These are phyloP conservation scores for Pangasius sanitwongsei DNA, from an alignment of 2,797 vertebrate species.

Conservation along the genomic window DNA sequence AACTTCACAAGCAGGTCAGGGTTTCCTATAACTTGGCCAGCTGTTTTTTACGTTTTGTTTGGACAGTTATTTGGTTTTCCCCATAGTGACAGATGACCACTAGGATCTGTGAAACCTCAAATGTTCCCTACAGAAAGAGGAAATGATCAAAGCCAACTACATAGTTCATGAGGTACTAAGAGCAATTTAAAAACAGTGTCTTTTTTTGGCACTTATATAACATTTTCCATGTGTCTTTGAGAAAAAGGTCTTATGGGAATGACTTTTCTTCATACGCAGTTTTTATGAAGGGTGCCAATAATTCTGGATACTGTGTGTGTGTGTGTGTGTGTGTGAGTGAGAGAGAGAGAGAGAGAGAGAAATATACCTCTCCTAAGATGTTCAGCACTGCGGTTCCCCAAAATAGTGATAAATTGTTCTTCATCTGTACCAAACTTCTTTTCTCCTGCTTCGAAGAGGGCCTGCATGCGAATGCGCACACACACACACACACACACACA, in stretches of 20 bases:
- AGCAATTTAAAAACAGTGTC: not conserved
- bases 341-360: not conserved
- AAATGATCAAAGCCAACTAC: not conserved
- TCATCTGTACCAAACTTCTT: constrained; percentile 94
- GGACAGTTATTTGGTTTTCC: too few species aligned
- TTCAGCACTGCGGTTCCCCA: constrained; percentile 87
- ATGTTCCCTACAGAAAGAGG: not conserved
- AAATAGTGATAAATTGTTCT: constrained; percentile 92
- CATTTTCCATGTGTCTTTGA: too few species aligned
- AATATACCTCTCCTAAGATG: constrained; percentile 85
- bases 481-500: not conserved
- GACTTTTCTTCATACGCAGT: too few species aligned
- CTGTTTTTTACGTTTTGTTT: not conserved
- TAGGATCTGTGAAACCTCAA: not conserved
- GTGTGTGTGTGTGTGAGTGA: not conserved
- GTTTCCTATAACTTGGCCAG: not conserved
- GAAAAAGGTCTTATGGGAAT: not conserved
- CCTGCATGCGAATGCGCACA: constrained; percentile 64
- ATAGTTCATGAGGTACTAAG: not conserved
- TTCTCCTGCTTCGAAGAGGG: constrained; percentile 90
- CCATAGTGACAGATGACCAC: too few species aligned
- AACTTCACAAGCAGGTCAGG: not conserved
- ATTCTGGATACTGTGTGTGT: not conserved
- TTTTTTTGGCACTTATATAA: not conserved
- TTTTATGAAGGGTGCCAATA: not conserved